Evolutionary conservation across 1,140 invertebrate species (phyloP), one percentile per base, ranked within the genome.

Genomic region (Dermatophagoides farinae): DNA sequence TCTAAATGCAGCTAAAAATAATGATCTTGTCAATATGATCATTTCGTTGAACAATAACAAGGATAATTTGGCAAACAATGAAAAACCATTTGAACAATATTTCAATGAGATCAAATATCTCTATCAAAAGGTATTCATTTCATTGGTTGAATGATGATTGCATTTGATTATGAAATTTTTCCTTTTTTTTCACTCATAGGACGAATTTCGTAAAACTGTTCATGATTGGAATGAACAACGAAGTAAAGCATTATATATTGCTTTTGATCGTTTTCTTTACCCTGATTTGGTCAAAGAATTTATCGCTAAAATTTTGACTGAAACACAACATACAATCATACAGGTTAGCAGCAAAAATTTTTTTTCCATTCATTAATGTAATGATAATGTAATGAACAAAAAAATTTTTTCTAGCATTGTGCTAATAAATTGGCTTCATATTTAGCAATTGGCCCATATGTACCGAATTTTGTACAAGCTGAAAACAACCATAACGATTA

Each of bases 171-270:
- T 31, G 37, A 1, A 23, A 39, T 20, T 20, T 43, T 1, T 25
- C 60, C 10, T 55, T 64, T 52, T 20, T 47, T 65, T 72, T 31
- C n/a, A n/a, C n/a, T n/a, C n/a, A n/a, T 69, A 85, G 77, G 95
- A 98, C 74, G 95, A 97, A 71, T 97, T 93, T 71, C 91, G 86
- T 66, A 88, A 89, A 66, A 83, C 85, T 65, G 92, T 96, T 0
- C 85, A 96, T 68, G 86, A 92, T 62, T 99, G 96, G 96, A 98
- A 99, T 71, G 77, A 82, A 0, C 68, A 96, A 51, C 76, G 95
- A 39, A 80, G 80, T 0, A 82, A 89, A 65, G 86, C 88, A 61
- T 82, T 99, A 0, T 84, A 91, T 64, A 75, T 86, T 54, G 89
- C 92, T 0, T 75, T 97, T 9, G 85, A 78, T 9, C 83, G 86